These are phyloP conservation scores for Lycodopsis pacificus DNA, from an alignment of 2,797 vertebrate genomes.

Conservation along the genomic window DNA sequence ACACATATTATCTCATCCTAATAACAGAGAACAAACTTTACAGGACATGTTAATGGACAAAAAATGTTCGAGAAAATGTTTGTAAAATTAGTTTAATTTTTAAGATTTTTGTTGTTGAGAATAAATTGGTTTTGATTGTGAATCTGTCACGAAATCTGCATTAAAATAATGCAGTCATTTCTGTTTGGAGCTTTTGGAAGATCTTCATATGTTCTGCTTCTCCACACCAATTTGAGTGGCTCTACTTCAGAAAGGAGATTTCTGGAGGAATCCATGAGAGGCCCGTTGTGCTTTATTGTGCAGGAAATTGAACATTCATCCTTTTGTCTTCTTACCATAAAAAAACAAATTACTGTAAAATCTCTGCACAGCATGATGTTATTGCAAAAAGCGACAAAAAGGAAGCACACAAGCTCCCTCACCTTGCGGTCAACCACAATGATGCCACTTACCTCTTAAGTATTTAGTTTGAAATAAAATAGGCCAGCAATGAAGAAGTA, in stretches of 20 bases:
- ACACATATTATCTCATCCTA: not conserved
- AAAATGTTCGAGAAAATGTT: not conserved
- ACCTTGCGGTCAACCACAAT: slow-evolving; percentile 7
- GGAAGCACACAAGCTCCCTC: not conserved
- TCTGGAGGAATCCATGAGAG: slow-evolving; percentile 25
- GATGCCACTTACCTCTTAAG: not conserved
- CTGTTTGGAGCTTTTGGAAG: not conserved
- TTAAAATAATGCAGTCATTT: not conserved
- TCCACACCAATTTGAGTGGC: slow-evolving; percentile 18
- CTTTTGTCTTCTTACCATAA: slow-evolving; percentile 22
- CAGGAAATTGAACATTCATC: slow-evolving; percentile 56
- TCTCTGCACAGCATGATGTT: slow-evolving; percentile 16
- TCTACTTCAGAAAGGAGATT: slow-evolving; percentile 9
- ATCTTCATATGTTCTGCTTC: slow-evolving; percentile 14
- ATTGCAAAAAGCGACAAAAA: not conserved
- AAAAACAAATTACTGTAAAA: slow-evolving; percentile 24
- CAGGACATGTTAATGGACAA: not conserved
- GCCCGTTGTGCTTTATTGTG: slow-evolving; percentile 28
- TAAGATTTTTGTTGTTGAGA: not conserved
- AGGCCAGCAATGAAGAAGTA: slow-evolving; percentile 23
- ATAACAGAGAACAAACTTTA: not conserved
- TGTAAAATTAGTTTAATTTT: not conserved
- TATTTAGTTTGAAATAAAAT: slow-evolving; percentile 2
- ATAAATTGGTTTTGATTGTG: not conserved
- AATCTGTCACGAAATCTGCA: not conserved